These are phyloP conservation scores for Tenualosa thibaudeaui DNA, from an alignment of 2,797 vertebrate species.

Conservation along the genomic window DNA sequence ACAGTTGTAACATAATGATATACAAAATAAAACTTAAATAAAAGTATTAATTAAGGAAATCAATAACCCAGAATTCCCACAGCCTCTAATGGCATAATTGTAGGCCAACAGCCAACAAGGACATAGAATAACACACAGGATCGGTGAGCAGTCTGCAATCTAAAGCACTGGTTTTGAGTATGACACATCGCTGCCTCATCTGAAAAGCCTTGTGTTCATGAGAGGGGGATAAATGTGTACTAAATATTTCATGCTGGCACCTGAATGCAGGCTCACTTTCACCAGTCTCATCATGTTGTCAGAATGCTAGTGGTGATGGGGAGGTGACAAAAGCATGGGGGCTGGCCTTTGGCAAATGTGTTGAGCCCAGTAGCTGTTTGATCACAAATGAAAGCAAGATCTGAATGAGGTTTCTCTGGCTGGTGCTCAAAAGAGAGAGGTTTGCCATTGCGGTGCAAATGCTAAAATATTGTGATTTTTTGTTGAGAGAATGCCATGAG, in stretches of 20 bases:
- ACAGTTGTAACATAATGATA: too few species aligned
- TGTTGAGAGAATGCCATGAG: not conserved
- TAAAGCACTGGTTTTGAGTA: not conserved
- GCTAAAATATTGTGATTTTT: slow-evolving; percentile 1
- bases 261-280: not conserved
- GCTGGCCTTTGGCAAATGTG: not conserved
- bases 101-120: not conserved
- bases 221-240: not conserved
- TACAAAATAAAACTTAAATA: too few species aligned
- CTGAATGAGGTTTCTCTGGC: slow-evolving; percentile 7
- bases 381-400: slow-evolving; percentile 13
- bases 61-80: too few species aligned
- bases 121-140: not conserved
- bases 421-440: not conserved
- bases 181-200: not conserved
- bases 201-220: not conserved
- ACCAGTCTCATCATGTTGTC: not conserved
- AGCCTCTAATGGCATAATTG: too few species aligned
- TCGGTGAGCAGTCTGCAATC: not conserved
- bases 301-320: not conserved
- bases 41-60: too few species aligned
- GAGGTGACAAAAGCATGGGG: not conserved
- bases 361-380: not conserved
- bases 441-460: not conserved
- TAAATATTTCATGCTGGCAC: not conserved